These are phyloP conservation scores for Pseudonaja textilis DNA, from an alignment of 2,113 vertebrate genomes.

Conservation along the genomic window DNA sequence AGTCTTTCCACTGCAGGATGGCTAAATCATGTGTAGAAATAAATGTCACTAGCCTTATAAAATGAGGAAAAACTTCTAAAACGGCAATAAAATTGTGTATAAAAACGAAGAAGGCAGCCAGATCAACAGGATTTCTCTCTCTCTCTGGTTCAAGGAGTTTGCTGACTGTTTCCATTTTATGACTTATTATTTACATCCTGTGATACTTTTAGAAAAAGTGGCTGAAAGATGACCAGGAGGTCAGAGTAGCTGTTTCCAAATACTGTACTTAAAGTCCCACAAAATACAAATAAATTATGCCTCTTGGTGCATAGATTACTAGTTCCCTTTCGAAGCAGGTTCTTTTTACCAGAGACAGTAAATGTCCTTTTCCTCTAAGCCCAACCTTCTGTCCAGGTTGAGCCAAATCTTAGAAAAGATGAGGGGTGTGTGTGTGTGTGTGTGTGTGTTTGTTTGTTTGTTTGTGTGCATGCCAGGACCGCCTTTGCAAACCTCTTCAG, in stretches of 20 bases:
- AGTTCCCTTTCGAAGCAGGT: background rate
- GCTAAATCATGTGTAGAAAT: conserved; percentile 29
- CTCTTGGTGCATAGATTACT: conserved; percentile 31
- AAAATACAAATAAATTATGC: conserved; percentile 21
- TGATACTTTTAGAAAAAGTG: conserved; percentile 37
- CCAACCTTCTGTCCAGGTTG: background rate
- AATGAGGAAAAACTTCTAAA: conserved; percentile 31
- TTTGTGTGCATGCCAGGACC: too few relatives aligned
- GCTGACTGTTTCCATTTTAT: conserved; percentile 35
- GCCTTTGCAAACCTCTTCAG: background rate
- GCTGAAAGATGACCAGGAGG: conserved; percentile 37
- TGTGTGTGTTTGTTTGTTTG: too few relatives aligned
- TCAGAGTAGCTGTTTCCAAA: conserved; percentile 28
- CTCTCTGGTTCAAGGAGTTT: conserved; percentile 27
- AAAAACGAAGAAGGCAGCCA: background rate
- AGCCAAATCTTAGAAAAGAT: background rate
- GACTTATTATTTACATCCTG: conserved; percentile 47
- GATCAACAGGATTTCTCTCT: background rate
- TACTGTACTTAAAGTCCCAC: conserved; percentile 15
- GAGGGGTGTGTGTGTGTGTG: too few relatives aligned
- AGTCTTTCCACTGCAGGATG: background rate
- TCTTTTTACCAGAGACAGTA: background rate
- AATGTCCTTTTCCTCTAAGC: conserved; percentile 5
- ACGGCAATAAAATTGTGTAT: conserved; percentile 13
- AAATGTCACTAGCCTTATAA: background rate